These are phyloP conservation scores for Marisa cornuarietis DNA, from an alignment of 1,140 invertebrate genomes.

Conservation along the genomic window DNA sequence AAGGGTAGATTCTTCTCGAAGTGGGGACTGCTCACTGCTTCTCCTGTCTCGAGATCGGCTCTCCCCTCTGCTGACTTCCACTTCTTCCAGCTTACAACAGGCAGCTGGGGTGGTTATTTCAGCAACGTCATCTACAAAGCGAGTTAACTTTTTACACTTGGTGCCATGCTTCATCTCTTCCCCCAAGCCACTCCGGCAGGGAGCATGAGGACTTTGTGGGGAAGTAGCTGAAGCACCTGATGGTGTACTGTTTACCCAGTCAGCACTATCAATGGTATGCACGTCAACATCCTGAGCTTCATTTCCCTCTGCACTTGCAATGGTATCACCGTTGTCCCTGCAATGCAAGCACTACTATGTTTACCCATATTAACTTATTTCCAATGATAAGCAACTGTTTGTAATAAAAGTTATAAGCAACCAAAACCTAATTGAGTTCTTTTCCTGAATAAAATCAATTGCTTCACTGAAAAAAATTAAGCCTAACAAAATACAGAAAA, in stretches of 20 bases:
- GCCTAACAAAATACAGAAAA: too few relatives aligned
- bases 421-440: too few relatives aligned
- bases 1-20: background rate
- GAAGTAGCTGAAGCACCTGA: background rate
- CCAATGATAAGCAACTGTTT: too few relatives aligned
- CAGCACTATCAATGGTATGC: background rate
- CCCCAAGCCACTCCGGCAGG: background rate
- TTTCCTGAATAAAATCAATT: too few relatives aligned
- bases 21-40: background rate
- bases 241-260: background rate
- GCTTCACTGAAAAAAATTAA: too few relatives aligned
- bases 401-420: too few relatives aligned
- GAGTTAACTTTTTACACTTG: slow-evolving; percentile 21
- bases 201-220: background rate
- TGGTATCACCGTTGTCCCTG: background rate
- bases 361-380: too few relatives aligned
- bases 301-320: background rate
- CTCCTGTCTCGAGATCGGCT: background rate
- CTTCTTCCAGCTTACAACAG: slow-evolving; percentile 7
- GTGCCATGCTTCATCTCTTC: background rate
- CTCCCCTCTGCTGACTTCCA: background rate
- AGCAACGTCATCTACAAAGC: slow-evolving; percentile 16
- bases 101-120: background rate
- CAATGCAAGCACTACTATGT: background rate
- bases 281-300: background rate